Percentiles rank a stretch among this genome's conserved stretches.
phyloP scores from a whole-genome alignment of 2,888 invertebrate genomes.

The Polydrusus tereticollis region DNA sequence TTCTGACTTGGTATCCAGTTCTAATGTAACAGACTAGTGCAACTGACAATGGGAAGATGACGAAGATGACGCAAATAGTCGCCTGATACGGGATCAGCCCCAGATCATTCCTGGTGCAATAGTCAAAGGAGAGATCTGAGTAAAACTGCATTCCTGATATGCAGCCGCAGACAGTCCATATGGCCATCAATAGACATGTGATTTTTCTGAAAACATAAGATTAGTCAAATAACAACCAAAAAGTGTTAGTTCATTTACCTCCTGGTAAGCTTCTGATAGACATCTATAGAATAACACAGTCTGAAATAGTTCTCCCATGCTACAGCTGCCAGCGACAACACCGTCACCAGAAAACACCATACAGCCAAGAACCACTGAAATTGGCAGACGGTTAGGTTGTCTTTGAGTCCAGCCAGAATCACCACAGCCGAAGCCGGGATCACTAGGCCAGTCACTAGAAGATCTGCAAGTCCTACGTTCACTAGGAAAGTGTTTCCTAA shows the following conservation, averaged over 20 bases:
- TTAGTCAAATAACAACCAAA: background rate
- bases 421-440: conserved; percentile 79
- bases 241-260: conserved; percentile 54
- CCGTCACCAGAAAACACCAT: conserved; percentile 76
- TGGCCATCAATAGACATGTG: conserved; percentile 69
- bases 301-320: conserved; percentile 77
- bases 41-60: conserved; percentile 72
- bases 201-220: conserved; percentile 61
- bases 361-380: conserved; percentile 77
- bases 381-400: conserved; percentile 73
- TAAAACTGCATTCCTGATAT: conserved; percentile 75
- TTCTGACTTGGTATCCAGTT: conserved; percentile 69
- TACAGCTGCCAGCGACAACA: conserved; percentile 74
- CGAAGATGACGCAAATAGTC: conserved; percentile 71
- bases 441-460: conserved; percentile 77
- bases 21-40: conserved; percentile 71
- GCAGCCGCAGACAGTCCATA: conserved; percentile 72
- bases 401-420: conserved; percentile 75
- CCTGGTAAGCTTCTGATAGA: conserved; percentile 69
- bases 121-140: conserved; percentile 75
- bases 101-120: conserved; percentile 72
- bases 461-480: conserved; percentile 79
- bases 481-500: conserved; percentile 79
- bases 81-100: conserved; percentile 73
- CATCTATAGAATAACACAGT: conserved; percentile 71